A percentile compares a stretch with the other conserved stretches of the same genome.
Conservation (phyloP, 2,888 invertebrate species). For the Phengaris alcon region DNA sequence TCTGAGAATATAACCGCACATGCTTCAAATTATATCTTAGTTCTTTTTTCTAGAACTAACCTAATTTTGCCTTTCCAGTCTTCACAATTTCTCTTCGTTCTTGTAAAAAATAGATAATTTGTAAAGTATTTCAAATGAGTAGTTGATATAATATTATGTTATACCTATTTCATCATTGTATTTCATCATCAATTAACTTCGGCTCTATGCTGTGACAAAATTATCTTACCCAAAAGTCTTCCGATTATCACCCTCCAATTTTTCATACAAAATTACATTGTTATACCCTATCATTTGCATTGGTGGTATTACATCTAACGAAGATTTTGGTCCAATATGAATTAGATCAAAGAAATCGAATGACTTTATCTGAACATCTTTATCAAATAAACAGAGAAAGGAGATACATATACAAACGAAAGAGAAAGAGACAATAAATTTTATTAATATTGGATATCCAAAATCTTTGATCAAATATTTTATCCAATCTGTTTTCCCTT, state of each 20-base stretch:
- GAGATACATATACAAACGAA: too few species aligned
- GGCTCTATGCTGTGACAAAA: background rate
- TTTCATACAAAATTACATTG: too few species aligned
- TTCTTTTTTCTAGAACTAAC: background rate
- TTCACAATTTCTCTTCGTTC: background rate
- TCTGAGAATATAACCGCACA: background rate
- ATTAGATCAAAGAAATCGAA: too few species aligned
- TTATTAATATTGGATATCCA: too few species aligned
- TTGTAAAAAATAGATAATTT: background rate
- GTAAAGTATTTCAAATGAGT: background rate
- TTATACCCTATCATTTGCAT: too few species aligned
- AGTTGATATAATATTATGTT: background rate
- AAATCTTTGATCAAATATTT: too few species aligned
- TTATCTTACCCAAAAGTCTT: background rate
- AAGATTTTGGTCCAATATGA: too few species aligned
- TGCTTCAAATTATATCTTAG: background rate
- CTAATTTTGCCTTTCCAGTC: slow-evolving; percentile 18
- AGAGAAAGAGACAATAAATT: too few species aligned
- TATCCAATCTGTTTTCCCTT: too few species aligned
- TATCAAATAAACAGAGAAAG: too few species aligned
- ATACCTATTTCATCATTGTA: background rate
- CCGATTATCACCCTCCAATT: background rate
- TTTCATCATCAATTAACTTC: background rate
- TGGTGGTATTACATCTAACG: too few species aligned
- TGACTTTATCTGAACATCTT: too few species aligned